A percentile compares a stretch with the other conserved stretches of the same genome.
Conservation (phyloP, 2,888 invertebrate genomes). For the Augiades crinisus region DNA sequence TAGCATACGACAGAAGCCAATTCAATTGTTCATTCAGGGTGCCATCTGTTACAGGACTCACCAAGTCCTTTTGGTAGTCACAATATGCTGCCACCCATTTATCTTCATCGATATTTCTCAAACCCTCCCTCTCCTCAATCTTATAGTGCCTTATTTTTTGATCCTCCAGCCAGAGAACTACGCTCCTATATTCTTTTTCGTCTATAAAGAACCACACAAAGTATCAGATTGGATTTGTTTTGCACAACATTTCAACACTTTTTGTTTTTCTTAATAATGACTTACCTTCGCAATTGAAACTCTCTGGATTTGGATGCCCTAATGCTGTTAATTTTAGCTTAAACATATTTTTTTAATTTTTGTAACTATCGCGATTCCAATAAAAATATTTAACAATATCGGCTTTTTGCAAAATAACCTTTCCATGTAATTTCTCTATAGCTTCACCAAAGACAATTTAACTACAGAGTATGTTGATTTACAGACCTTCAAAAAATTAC, state of each 20-base stretch:
- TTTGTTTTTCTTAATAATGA: no score
- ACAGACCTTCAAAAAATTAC: no score
- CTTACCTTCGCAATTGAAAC: constrained; percentile 87
- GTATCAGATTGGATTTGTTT: no score
- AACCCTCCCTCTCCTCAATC: constrained; percentile 87
- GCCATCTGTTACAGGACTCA: constrained; percentile 84
- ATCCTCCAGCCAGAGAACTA: constrained; percentile 95
- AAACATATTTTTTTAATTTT: constrained; percentile 82
- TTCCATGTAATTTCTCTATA: no score
- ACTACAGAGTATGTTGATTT: no score
- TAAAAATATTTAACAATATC: neutral
- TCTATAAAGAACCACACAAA: constrained; percentile 82
- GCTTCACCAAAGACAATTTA: no score
- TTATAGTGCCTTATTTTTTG: constrained; percentile 95
- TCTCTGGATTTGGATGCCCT: constrained; percentile 87
- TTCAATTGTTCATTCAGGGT: constrained; percentile 87
- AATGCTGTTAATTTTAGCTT: constrained; percentile 89
- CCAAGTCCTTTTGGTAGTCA: constrained; percentile 88
- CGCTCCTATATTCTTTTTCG: constrained; percentile 88
- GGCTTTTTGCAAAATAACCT: no score
- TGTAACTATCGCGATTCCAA: neutral
- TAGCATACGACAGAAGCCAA: constrained; percentile 92
- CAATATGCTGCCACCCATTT: constrained; percentile 88
- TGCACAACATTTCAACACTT: no score
- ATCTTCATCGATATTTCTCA: constrained; percentile 85